These are phyloP conservation scores for Limnephilus marmoratus DNA, from an alignment of 2,888 invertebrate species.

Conservation along the genomic window DNA sequence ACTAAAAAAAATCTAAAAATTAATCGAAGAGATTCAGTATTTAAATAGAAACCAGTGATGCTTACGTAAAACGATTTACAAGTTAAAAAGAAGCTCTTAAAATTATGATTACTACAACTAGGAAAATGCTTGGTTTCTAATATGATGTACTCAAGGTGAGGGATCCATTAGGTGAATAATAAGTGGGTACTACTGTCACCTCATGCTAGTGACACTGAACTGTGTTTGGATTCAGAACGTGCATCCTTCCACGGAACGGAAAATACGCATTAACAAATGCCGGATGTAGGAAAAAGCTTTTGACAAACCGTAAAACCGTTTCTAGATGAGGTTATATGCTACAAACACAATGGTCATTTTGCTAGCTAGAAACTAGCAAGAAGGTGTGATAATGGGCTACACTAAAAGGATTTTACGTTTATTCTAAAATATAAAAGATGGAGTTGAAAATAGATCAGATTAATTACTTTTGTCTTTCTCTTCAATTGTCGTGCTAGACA, in stretches of 20 bases:
- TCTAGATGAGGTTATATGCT: not conserved
- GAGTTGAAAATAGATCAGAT: not conserved
- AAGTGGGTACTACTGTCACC: not conserved
- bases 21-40: too few relatives aligned
- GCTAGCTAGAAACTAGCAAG: not conserved
- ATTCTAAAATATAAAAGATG: not conserved
- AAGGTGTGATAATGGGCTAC: not conserved
- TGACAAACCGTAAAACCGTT: too few relatives aligned
- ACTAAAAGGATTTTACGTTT: not conserved
- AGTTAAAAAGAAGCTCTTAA: too few relatives aligned
- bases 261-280: not conserved
- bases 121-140: not conserved
- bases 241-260: not conserved
- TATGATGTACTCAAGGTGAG: not conserved
- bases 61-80: too few relatives aligned
- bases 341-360: not conserved
- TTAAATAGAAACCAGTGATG: too few relatives aligned
- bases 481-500: not conserved
- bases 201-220: not conserved
- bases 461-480: not conserved
- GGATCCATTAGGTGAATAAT: not conserved
- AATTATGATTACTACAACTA: too few relatives aligned
- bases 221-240: not conserved
- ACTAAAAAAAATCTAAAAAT: too few relatives aligned
- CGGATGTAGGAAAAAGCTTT: too few relatives aligned